Evolutionary conservation across 2,113 vertebrate genomes (phyloP), one percentile per base, ranked within the genome.

Genomic region (Phylloscopus trochiloides): DNA sequence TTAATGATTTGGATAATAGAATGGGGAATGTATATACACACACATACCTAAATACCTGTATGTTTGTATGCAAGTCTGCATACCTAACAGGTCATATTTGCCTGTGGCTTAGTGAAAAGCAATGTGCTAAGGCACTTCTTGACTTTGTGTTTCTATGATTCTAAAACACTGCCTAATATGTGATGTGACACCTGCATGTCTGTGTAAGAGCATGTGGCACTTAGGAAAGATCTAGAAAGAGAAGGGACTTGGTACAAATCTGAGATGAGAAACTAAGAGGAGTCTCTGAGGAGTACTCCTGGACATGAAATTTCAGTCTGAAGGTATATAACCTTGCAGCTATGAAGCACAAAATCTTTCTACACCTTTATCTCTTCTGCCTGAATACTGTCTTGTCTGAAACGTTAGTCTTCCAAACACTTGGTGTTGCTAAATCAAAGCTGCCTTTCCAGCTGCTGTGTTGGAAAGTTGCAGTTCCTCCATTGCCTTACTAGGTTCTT

Each of bases 401-500:
- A 82, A 83, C 1, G 0, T 14, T 59, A 11, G 13, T 89, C 34
- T 92, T 67, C 43, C 45, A 63, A 91, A 78, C 16, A 11, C 20
- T 51, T 7, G 3, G 7, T 47, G 25, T 2, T 88, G 65, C 28
- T 76, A 43, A 85, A 58, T 17, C 20, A 47, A 87, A 65, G 10
- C 14, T 58, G 21, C 18, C 9, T 73, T 90, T 90, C 22, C 50
- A 67, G 3, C 16, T 73, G 24, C 18, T 79, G 32, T 83, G 58
- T 40, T 40, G 38, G 10, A 40, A 40, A 40, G 38, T 12, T 71
- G 29, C 29, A 42, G 12, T 51, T 88, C 6, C 47, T 78, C 26
- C 4, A 2, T 96, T 92, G 66, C n/a, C 32, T 57, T 28, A 50
- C 84, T 79, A 98, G 98, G 98, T 98, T 58, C 96, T 98, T 92